phyloP scores from a whole-genome alignment of 2,888 invertebrate species.

The Adela reaumurella region DNA sequence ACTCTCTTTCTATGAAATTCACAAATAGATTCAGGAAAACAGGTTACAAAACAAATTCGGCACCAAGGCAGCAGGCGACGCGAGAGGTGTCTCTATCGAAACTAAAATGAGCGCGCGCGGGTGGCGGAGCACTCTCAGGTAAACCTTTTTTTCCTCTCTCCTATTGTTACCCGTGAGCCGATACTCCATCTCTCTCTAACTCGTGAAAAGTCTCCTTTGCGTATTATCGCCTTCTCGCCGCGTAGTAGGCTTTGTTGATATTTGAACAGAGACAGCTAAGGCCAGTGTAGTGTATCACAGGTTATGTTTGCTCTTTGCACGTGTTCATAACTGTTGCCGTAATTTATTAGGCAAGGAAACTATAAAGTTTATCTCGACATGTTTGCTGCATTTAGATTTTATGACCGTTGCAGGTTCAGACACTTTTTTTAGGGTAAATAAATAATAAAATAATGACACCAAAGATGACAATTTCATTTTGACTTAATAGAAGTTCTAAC shows the following conservation, averaged over 20 bases:
- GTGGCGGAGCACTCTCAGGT: constrained; percentile 27
- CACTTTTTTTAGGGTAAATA: no score
- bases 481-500: no score
- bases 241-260: neutral
- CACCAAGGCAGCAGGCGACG: no score
- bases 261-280: neutral
- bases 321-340: neutral
- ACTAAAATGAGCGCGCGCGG: neutral
- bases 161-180: constrained; percentile 51
- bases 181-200: constrained; percentile 26
- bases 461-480: no score
- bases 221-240: neutral
- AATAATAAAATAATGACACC: no score
- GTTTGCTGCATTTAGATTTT: neutral
- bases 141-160: constrained; percentile 39
- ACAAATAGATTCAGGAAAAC: no score
- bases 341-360: neutral
- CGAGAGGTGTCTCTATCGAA: no score
- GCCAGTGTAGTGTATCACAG: neutral
- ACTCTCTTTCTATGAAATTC: no score
- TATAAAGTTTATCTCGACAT: neutral
- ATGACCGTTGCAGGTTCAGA: no score
- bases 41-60: no score
- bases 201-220: constrained; percentile 4
- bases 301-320: neutral